phyloP scores from a whole-genome alignment of 2,113 vertebrate genomes.

The Alexandromys fortis region DNA sequence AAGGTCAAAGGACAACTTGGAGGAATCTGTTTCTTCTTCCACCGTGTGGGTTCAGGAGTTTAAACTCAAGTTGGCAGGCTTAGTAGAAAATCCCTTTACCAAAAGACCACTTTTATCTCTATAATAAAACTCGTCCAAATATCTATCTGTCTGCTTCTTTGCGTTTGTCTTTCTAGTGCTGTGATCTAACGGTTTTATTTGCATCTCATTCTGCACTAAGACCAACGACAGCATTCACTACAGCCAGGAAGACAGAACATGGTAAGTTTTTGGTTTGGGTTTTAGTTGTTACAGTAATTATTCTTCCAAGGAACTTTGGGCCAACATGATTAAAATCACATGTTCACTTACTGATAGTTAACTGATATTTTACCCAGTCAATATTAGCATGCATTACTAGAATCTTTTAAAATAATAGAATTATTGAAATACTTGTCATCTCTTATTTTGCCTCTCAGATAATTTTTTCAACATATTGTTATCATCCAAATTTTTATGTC shows the following conservation, averaged over 20 bases:
- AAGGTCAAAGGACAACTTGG: background rate
- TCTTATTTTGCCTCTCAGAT: background rate
- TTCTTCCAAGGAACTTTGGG: background rate
- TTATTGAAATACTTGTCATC: background rate
- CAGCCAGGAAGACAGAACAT: background rate
- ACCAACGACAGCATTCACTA: background rate
- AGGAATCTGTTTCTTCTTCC: background rate
- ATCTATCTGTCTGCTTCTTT: background rate
- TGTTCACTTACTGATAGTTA: conserved; percentile 1
- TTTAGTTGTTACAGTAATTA: conserved; percentile 21
- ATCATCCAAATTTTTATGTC: background rate
- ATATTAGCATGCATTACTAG: background rate
- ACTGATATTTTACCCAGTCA: conserved; percentile 6
- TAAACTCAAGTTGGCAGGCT: too few species aligned
- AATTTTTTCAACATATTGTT: conserved; percentile 1
- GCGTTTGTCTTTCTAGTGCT: background rate
- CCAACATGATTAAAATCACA: conserved; percentile 14
- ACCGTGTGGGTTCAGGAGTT: accelerated
- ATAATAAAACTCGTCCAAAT: background rate
- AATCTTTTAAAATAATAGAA: background rate
- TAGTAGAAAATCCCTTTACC: background rate
- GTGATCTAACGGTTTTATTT: background rate
- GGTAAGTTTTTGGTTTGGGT: background rate
- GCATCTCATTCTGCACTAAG: background rate
- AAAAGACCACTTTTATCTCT: background rate